Evolutionary conservation across 2,113 vertebrate genomes (phyloP), one percentile per base, ranked within the genome.

Genomic region (Odontesthes bonariensis): DNA sequence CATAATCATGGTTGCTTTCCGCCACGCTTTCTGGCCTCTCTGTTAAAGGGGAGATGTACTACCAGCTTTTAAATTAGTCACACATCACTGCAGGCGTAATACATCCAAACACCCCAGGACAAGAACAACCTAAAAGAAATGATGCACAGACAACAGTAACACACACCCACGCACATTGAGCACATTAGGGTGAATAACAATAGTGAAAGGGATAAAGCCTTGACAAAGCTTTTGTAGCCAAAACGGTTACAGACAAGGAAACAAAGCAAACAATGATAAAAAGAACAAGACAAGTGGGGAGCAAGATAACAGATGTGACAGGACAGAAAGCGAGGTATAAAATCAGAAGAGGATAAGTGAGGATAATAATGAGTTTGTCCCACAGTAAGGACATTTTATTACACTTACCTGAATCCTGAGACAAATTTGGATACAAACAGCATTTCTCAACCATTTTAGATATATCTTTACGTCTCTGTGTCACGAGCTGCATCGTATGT

Each of bases 41-140:
- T 73, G 69, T 80, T 78, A 82, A 69, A 66, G 68, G 69, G 60
- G 38, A 79, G 64, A 81, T 85, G 75, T 81, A 84, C 75, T 40
- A 85, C 79, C 22, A 82, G 77, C 54, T 88, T 86, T 85, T 73
- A 85, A 85, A 88, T 91, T 76, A 89, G 82, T 73, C 44, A 76
- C 11, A 10, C 83, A 74, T 75, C 59, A 67, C 79, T 83, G 72
- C 72, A 77, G 54, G 60, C 77, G 75, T 64, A 68, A 86, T 53
- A 40, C 32, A 75, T 69, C 58, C 62, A 74, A 57, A 80, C 16
- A 77, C 69, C 35, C 57, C 6, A 23, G 60, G 47, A 68, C 11
- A 73, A 69, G 46, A 19, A n/a, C 17, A 40, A 40, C 70, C 54
- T 81, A 58, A 64, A 16, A 3, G 62, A 47, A 59, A 67, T 64